Conservation (phyloP, 2,113 vertebrate species). For the Ciconia maguari region DNA sequence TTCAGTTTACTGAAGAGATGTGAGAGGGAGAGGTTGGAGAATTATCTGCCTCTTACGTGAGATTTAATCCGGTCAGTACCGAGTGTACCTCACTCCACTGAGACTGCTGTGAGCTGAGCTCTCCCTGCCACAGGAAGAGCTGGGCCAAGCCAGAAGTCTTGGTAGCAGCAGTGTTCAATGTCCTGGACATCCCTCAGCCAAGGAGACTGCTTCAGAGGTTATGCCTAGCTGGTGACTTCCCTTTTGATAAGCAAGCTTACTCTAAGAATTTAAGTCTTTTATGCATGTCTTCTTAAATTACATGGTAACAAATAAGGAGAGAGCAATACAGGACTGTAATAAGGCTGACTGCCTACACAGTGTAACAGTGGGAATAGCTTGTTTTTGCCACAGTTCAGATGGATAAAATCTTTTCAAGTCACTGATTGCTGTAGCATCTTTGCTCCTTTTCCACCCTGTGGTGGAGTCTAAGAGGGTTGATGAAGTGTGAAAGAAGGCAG, state of each 20-base stretch:
- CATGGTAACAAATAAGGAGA: neutral
- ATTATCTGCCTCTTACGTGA: neutral
- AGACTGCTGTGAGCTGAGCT: neutral
- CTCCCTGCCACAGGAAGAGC: neutral
- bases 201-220: neutral
- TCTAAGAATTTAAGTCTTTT: neutral
- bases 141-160: neutral
- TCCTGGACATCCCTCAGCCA: neutral
- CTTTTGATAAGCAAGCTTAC: neutral
- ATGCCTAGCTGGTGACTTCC: neutral
- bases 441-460: neutral
- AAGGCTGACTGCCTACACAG: neutral
- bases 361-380: neutral
- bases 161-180: neutral
- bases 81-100: accelerated
- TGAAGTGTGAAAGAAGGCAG: neutral
- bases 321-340: neutral
- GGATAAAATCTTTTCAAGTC: neutral
- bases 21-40: neutral
- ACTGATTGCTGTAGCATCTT: neutral
- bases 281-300: neutral
- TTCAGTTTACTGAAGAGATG: neutral
- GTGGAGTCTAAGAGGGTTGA: neutral
- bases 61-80: accelerated
- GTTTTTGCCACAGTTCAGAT: neutral